Evolutionary conservation across 2,113 vertebrate species (phyloP).

Genomic region (Sylvilagus bachmani): DNA sequence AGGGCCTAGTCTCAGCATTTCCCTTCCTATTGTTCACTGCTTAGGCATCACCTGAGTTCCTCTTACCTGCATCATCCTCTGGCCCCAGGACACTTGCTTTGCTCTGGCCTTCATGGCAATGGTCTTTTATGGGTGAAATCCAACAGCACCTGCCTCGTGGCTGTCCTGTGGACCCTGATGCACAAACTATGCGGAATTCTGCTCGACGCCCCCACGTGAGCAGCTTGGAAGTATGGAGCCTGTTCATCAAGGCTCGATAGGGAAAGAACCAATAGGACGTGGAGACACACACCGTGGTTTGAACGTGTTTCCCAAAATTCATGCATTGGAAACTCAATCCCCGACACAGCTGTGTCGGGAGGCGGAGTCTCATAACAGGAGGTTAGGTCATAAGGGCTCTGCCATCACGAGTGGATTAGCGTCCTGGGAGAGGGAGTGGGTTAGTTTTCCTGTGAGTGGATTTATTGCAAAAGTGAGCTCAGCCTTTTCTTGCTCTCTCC

Average conservation of each 20-base stretch:
- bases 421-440: not conserved
- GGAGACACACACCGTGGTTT: no score
- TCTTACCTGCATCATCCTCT: not conserved
- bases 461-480: not conserved
- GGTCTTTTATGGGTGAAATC: not conserved
- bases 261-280: not conserved
- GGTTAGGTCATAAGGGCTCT: no score
- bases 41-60: not conserved
- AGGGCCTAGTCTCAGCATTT: not conserved
- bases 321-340: not conserved
- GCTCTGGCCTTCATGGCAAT: not conserved
- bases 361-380: not conserved
- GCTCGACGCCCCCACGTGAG: not conserved
- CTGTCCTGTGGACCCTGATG: not conserved
- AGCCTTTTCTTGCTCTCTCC: not conserved
- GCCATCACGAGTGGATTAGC: not conserved
- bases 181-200: not conserved
- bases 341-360: not conserved
- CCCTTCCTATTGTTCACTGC: fast-evolving
- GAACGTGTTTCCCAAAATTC: not conserved
- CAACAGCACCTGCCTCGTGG: not conserved
- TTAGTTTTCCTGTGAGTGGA: not conserved
- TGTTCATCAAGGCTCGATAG: not conserved
- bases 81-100: not conserved
- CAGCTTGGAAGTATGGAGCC: not conserved